Conservation (phyloP, 2,113 vertebrate species). For the Cromileptes altivelis region DNA sequence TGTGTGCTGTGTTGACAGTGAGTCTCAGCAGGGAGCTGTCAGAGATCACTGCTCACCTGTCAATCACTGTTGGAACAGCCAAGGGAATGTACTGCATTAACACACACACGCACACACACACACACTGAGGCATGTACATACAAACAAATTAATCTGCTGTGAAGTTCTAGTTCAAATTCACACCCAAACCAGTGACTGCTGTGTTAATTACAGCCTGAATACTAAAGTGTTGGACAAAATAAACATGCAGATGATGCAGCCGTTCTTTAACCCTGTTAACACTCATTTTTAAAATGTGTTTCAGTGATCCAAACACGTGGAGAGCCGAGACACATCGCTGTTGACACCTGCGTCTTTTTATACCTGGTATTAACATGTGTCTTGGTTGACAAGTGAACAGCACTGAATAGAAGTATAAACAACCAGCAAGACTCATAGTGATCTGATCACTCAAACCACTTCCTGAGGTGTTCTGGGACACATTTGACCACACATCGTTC, state of each 20-base stretch:
- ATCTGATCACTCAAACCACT: too few relatives aligned
- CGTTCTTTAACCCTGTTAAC: background rate
- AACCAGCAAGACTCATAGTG: too few relatives aligned
- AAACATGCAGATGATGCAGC: background rate
- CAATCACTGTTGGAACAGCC: constrained; percentile 47
- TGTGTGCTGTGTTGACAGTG: constrained; percentile 40
- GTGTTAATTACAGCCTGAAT: background rate
- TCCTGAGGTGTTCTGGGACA: too few relatives aligned
- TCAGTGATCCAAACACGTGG: too few relatives aligned
- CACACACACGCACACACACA: background rate
- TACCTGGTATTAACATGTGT: too few relatives aligned
- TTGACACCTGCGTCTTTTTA: too few relatives aligned
- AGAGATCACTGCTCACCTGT: constrained; percentile 60
- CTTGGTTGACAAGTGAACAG: too few relatives aligned
- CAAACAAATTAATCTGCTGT: background rate
- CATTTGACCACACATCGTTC: too few relatives aligned
- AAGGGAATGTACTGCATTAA: background rate
- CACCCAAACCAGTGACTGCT: background rate
- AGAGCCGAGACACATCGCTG: too few relatives aligned
- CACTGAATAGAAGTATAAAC: too few relatives aligned
- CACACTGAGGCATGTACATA: background rate
- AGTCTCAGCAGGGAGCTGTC: constrained; percentile 47
- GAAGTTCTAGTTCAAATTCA: constrained; percentile 9
- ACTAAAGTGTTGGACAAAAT: background rate
- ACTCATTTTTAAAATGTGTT: too few relatives aligned